Conservation (phyloP, 92 coral and sea anemone species). For the Virgularia gustaviana region DNA sequence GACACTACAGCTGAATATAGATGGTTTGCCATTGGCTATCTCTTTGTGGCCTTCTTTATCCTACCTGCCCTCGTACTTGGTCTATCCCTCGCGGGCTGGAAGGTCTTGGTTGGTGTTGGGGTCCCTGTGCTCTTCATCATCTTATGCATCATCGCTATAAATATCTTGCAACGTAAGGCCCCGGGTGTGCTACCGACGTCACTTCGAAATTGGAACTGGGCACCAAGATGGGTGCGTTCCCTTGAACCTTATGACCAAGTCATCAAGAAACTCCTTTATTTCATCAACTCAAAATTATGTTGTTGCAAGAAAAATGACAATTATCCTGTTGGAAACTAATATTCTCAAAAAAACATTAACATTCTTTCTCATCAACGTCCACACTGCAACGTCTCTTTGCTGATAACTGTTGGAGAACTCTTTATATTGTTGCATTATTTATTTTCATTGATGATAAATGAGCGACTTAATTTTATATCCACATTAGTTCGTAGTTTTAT, state of each 20-base stretch:
- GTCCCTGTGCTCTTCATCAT: slow-evolving; percentile 70
- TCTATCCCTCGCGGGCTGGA: slow-evolving; percentile 94
- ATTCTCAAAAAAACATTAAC: neutral
- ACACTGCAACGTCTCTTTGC: no score
- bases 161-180: slow-evolving; percentile 73
- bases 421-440: no score
- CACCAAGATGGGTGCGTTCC: slow-evolving; percentile 87
- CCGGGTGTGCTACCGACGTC: slow-evolving; percentile 68
- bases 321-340: neutral
- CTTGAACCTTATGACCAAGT: slow-evolving; percentile 79
- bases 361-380: no score
- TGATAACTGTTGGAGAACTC: no score
- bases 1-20: slow-evolving; percentile 85
- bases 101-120: slow-evolving; percentile 77
- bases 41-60: slow-evolving; percentile 78
- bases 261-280: slow-evolving; percentile 25
- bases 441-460: no score
- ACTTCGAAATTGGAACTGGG: slow-evolving; percentile 85
- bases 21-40: slow-evolving; percentile 93
- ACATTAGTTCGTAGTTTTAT: no score
- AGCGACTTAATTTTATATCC: no score
- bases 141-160: slow-evolving; percentile 61
- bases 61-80: slow-evolving; percentile 86
- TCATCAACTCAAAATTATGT: neutral
- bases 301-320: neutral